Evolutionary conservation across 2,888 invertebrate species (phyloP).

Genomic region (Onthophagus sagittarius): DNA sequence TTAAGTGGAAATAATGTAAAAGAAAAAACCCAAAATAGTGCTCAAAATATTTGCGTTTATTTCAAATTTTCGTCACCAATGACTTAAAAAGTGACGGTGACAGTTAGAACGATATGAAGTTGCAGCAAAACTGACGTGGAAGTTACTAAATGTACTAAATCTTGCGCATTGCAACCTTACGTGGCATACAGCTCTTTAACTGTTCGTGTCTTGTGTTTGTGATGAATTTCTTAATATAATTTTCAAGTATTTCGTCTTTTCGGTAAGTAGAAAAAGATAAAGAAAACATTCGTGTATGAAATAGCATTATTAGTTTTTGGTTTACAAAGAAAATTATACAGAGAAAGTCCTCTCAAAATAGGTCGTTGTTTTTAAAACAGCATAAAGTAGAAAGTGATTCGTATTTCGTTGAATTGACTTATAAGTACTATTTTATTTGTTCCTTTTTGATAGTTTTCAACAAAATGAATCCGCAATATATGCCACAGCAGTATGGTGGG

Average conservation of each 20-base stretch:
- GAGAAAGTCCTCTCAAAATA: neutral
- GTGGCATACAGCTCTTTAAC: constrained; percentile 50
- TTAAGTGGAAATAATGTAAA: neutral
- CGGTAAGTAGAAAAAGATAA: constrained; percentile 10
- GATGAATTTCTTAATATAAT: constrained; percentile 28
- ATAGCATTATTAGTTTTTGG: neutral
- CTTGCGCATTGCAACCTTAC: constrained; percentile 59
- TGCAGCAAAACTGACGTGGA: constrained; percentile 47
- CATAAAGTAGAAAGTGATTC: neutral
- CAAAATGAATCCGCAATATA: constrained; percentile 54
- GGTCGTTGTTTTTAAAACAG: constrained; percentile 6
- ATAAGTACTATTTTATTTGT: neutral
- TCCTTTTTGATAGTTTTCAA: neutral
- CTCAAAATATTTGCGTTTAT: neutral
- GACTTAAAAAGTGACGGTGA: constrained; percentile 12
- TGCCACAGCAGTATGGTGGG: constrained; percentile 42
- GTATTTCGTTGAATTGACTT: neutral
- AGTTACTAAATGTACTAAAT: constrained; percentile 41
- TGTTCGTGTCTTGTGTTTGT: constrained; percentile 26
- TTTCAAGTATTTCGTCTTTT: constrained; percentile 13
- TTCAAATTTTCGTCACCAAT: neutral
- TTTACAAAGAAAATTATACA: neutral
- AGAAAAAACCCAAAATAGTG: neutral
- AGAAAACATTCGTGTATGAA: neutral
- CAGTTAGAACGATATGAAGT: constrained; percentile 19